Evolutionary conservation across 64 coral and sea anemone species (phyloP), one percentile per base, ranked within the genome.

Genomic region (Stichodactyla mertensii): DNA sequence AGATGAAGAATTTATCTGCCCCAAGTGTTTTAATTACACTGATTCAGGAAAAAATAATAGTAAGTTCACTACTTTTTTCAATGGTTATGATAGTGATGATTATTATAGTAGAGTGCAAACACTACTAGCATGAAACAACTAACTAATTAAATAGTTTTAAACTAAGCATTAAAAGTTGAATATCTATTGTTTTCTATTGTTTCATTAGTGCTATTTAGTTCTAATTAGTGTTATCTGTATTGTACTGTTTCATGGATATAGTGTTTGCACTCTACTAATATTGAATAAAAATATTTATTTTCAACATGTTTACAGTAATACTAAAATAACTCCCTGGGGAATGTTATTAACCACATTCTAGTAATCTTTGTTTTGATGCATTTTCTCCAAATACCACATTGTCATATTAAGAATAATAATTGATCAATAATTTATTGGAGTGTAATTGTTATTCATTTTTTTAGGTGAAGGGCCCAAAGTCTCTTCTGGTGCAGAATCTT

Each of bases 381-480:
- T 64, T 20, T 10, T 64, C 61, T 64, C 18, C 61, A 64, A 15
- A 64, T 57, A 64, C 13, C 16, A 15, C 61, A 64, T 64, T 18
- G 61, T 64, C 5, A 64, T 64, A 64, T 64, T 64, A 57, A 57
- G 55, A 18, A 64, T 64, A 20, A 64, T 20, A 64, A 64, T 64
- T 64, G 1, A 64, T 64, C 18, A 64, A 80, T 51, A 51, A 80
- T 13, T 80, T 84, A 84, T 51, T 57, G 36, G 31, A 82, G 54
- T 82, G 79, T 82, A 52, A 55, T 82, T 18, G 16, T 82, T 23
- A 18, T 82, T 82, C 8, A 27, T 82, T 23, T 55, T 82, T 55
- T 82, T 82, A 82, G 79, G 79, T 82, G 18, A 82, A 51, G 79
- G 18, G 36, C 79, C 36, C 79, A 82, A 82, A 18, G 54, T 20